These are phyloP conservation scores for Lithodes maja DNA, from an alignment of 2,888 invertebrate genomes.

Conservation along the genomic window DNA sequence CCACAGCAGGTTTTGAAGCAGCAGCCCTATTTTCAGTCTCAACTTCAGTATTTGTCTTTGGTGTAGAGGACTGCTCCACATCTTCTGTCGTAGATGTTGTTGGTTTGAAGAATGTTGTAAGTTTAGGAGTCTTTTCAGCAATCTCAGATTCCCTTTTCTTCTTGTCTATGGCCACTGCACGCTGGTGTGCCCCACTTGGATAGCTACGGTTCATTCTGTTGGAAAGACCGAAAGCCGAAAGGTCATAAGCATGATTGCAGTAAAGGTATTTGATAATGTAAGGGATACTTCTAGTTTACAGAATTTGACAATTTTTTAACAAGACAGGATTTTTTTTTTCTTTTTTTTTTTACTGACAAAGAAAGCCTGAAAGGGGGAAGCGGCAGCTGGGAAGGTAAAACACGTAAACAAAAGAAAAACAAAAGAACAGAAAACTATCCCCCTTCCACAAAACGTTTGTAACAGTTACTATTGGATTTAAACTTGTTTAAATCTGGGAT, in stretches of 20 bases:
- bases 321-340: too few relatives aligned
- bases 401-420: too few relatives aligned
- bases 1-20: slow-evolving; percentile 10
- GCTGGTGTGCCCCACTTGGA: slow-evolving; percentile 18
- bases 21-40: slow-evolving; percentile 13
- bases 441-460: too few relatives aligned
- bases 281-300: too few relatives aligned
- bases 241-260: slow-evolving; percentile 25
- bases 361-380: too few relatives aligned
- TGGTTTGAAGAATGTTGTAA: slow-evolving; percentile 18
- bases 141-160: slow-evolving; percentile 17
- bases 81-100: slow-evolving; percentile 17
- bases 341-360: too few relatives aligned
- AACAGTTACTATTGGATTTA: too few relatives aligned
- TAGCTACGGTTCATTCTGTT: slow-evolving; percentile 13
- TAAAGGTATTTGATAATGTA: too few relatives aligned
- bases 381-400: too few relatives aligned
- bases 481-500: too few relatives aligned
- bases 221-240: neutral
- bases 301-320: too few relatives aligned
- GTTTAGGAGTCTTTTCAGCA: slow-evolving; percentile 12
- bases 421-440: too few relatives aligned
- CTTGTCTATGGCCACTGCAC: slow-evolving; percentile 11
- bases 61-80: slow-evolving; percentile 9
- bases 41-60: slow-evolving; percentile 13